A percentile compares a stretch with the other conserved stretches of the same genome.
These are phyloP conservation scores for Brachypodius melanocephalos DNA, from an alignment of 2,113 vertebrate species.

Conservation along the genomic window DNA sequence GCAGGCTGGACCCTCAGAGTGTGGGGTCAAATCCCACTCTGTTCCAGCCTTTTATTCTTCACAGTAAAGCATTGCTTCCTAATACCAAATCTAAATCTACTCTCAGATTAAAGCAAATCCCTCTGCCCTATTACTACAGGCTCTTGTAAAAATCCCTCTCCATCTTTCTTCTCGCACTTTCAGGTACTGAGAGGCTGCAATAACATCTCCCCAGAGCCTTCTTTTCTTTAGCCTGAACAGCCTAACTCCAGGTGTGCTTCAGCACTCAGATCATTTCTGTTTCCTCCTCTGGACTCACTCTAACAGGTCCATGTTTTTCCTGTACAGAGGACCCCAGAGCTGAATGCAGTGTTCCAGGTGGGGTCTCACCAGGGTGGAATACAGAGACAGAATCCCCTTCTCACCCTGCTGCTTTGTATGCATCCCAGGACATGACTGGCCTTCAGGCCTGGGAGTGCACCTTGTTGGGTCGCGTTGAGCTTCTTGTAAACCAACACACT, in stretches of 20 bases:
- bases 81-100: rapidly evolving
- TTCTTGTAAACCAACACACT: not conserved
- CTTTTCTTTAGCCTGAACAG: not conserved
- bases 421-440: rapidly evolving
- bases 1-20: too few species aligned
- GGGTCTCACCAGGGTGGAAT: not conserved
- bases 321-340: not conserved
- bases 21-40: too few species aligned
- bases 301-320: not conserved
- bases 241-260: not conserved
- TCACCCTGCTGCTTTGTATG: not conserved
- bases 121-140: not conserved
- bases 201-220: rapidly evolving
- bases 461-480: not conserved
- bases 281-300: not conserved
- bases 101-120: not conserved
- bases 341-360: not conserved
- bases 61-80: not conserved
- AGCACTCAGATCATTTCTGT: not conserved
- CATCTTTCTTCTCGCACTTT: not conserved
- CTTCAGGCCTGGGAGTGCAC: not conserved
- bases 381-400: not conserved
- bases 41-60: not conserved
- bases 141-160: not conserved
- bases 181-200: not conserved